These are phyloP conservation scores for Drosophila monieri DNA, from an alignment of 2,888 invertebrate species.

Conservation along the genomic window DNA sequence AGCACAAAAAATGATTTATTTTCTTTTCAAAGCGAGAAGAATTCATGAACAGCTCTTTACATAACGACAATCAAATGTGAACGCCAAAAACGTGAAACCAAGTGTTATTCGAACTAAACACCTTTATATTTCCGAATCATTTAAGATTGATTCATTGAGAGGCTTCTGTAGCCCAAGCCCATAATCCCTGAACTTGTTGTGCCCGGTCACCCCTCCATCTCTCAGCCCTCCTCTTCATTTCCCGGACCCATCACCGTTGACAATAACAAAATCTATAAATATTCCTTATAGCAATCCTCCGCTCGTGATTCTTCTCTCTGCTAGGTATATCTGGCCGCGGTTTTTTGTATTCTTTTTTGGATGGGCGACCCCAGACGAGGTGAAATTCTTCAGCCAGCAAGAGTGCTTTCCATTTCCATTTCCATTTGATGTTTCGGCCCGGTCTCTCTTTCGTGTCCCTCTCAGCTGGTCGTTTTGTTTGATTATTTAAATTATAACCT, in stretches of 20 bases:
- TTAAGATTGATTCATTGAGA: conserved; percentile 39
- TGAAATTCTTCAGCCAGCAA: too few relatives aligned
- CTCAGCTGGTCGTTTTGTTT: conserved; percentile 32
- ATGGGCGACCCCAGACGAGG: conserved; percentile 75
- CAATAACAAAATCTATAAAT: conserved; percentile 72
- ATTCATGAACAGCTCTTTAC: not conserved
- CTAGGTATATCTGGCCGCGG: conserved; percentile 5
- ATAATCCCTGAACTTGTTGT: conserved; percentile 42
- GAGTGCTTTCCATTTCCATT: too few relatives aligned
- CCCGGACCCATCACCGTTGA: conserved; percentile 48
- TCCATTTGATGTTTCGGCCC: conserved; percentile 30
- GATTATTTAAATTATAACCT: conserved; percentile 76
- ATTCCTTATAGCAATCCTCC: conserved; percentile 31
- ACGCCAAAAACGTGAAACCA: not conserved
- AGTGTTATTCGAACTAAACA: not conserved
- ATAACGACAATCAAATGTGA: too few relatives aligned
- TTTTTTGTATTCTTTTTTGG: conserved; percentile 21
- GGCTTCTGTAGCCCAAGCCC: conserved; percentile 26
- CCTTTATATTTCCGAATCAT: conserved; percentile 6
- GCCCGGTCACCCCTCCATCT: conserved; percentile 14
- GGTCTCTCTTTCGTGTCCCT: conserved; percentile 7
- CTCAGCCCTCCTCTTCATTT: not conserved
- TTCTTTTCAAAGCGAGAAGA: not conserved
- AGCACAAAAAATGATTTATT: too few relatives aligned
- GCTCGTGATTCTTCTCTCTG: conserved; percentile 1